Conservation (phyloP, 2,797 vertebrate genomes). For the Lepidocolaptes lacrymiger region DNA sequence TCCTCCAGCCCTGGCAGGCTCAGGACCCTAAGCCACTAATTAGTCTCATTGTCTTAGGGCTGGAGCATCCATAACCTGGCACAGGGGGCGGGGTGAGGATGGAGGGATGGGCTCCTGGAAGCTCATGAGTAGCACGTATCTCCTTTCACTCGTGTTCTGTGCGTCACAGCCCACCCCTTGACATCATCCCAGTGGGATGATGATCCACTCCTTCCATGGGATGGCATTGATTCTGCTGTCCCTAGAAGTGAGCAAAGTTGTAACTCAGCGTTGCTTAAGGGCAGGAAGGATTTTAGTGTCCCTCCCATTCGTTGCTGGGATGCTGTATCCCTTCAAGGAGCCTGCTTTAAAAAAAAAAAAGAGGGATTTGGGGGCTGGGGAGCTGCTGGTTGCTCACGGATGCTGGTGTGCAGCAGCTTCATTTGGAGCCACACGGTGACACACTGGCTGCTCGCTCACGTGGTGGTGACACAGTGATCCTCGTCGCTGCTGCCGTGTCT, state of each 20-base stretch:
- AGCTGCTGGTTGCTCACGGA: accelerated
- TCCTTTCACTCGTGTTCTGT: not conserved
- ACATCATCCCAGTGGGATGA: not conserved
- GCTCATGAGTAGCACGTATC: accelerated
- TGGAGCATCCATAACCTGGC: not conserved
- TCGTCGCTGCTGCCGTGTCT: accelerated
- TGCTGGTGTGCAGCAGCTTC: accelerated
- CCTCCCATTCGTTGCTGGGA: not conserved
- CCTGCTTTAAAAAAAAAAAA: not conserved
- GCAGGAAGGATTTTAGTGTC: not conserved
- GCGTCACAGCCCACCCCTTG: accelerated
- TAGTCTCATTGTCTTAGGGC: constrained; percentile 53
- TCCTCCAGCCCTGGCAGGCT: constrained; percentile 10
- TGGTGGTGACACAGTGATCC: not conserved
- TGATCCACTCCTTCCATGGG: accelerated
- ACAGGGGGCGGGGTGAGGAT: not conserved
- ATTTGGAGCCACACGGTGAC: accelerated
- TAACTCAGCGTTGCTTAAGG: accelerated
- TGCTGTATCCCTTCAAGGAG: not conserved
- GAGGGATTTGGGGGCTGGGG: not conserved
- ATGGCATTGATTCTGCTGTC: accelerated
- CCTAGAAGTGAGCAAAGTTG: accelerated
- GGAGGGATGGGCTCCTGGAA: not conserved
- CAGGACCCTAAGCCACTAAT: constrained; percentile 34
- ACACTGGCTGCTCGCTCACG: accelerated